Evolutionary conservation across 2,113 vertebrate genomes (phyloP), one percentile per base, ranked within the genome.

Genomic region (Amphiprion percula): DNA sequence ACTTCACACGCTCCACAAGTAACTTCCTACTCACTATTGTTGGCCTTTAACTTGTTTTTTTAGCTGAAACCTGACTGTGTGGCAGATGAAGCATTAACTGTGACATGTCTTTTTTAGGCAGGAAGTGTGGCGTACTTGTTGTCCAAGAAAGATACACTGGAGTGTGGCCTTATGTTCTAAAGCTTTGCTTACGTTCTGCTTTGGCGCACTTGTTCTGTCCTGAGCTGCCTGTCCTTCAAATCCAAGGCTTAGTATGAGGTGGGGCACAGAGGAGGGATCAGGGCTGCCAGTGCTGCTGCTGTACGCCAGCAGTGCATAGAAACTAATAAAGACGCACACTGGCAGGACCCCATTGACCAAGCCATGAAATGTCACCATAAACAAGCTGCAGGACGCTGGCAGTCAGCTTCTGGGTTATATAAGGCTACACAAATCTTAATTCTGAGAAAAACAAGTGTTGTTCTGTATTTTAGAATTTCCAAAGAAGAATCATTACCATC

Each of bases 341-440:
- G 90, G 88, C 87, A 90, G 88, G 88, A 91, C 86, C 89, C 84
- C 21, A 76, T 77, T 84, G 79, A 88, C 86, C 86, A 83, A 87
- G 86, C 91, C 93, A 87, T 91, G 82, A 91, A 87, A 93, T 90
- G 87, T 94, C 91, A 93, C 85, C 79, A 77, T 90, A 92, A 94
- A 93, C 92, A 94, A 92, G 90, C 93, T 92, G 86, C 94, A 92
- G 91, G 92, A 94, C 50, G 15, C 88, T 94, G 92, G 93, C 92
- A 93, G 84, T 87, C 68, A 79, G 85, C 84, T 90, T 91, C 83
- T 83, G 92, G 88, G 81, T 93, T 94, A 89, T 89, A 92, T 93
- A 90, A 93, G 58, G 80, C 60, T 80, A 65, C 33, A 41, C 58
- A 56, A 85, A 86, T 86, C 55, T 60, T 61, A 41, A 74, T 77